Base-by-base conservation (phyloP, 2,888 invertebrate species). In the Penaeus monodon region DNA sequence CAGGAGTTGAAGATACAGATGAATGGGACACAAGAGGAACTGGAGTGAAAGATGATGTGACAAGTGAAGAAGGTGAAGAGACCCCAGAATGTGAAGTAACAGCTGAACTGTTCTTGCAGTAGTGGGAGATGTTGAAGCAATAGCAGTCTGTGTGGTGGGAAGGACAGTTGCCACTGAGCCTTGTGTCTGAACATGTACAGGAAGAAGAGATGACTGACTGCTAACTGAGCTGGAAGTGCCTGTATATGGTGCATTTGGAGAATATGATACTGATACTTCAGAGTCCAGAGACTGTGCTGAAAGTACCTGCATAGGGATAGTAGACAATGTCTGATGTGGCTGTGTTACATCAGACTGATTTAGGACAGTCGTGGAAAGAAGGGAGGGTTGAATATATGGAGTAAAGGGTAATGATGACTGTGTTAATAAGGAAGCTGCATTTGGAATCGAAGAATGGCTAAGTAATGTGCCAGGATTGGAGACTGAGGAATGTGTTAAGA, bases 381-480 rank as follows among this genome's bases (percentile, higher is more conserved):
- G 80, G 10, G 85, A 85, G 1, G 80, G 77, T 49, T 85, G 85
- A 38, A 85, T 79, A 65, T 78, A 85, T 20, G 85, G 85, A 17
- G 85, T 38, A 38, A 85, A 57, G 17, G 84, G 38, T 7, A 80
- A 44, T 17, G 85, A 74, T 7, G 85, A 38, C 44, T 70, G 85
- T 8, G 49, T 80, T 29, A 79, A 63, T 17, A 85, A 78, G 20
- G 85, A 44, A 44, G 24, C 80, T 24, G 64, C 44, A 24, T n/a
- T 74, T 6, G 65, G 33, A 24, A 38, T 57, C 1, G 81, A 38
- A 24, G 73, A 24, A 70, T 82, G 81, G 17, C 57, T 17, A 20
- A 57, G 57, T 57, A 57, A 57, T 57, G 57, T 57, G 17, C 27
- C 80, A 27, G 64, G 38, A 24, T n/a, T 74, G 22, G 65, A 63